Conservation (phyloP, 1,140 invertebrate genomes). For the Drosophila ficusphila region DNA sequence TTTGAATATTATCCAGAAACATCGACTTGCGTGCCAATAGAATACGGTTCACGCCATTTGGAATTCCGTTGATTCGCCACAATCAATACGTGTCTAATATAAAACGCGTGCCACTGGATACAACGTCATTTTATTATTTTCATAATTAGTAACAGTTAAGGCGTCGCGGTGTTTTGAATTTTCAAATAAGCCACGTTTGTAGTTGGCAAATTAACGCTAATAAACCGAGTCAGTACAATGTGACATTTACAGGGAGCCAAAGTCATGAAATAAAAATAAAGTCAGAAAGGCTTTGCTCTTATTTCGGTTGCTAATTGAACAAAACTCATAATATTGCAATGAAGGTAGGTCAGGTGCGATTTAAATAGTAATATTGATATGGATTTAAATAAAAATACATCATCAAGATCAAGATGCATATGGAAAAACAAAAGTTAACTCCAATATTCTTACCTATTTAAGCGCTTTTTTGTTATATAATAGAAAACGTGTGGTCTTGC, state of each 20-base stretch:
- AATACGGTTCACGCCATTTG: conserved; percentile 5
- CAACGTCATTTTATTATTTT: conserved; percentile 38
- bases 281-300: not conserved
- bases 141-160: conserved; percentile 36
- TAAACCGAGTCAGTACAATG: not conserved
- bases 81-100: conserved; percentile 14
- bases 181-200: conserved; percentile 40
- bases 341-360: not conserved
- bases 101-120: conserved; percentile 32
- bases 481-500: conserved; percentile 6
- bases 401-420: too few species aligned
- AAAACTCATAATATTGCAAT: not conserved
- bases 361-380: not conserved
- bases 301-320: conserved; percentile 22
- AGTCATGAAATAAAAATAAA: not conserved
- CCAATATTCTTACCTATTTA: not conserved
- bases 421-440: not conserved
- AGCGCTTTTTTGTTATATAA: conserved; percentile 11
- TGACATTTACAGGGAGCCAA: not conserved
- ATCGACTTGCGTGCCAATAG: not conserved
- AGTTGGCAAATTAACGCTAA: conserved; percentile 21
- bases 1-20: conserved; percentile 20
- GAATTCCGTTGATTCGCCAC: not conserved
- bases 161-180: conserved; percentile 11
- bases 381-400: not conserved